These are phyloP conservation scores for Syrrhaptes paradoxus DNA, from an alignment of 2,113 vertebrate species.

Conservation along the genomic window DNA sequence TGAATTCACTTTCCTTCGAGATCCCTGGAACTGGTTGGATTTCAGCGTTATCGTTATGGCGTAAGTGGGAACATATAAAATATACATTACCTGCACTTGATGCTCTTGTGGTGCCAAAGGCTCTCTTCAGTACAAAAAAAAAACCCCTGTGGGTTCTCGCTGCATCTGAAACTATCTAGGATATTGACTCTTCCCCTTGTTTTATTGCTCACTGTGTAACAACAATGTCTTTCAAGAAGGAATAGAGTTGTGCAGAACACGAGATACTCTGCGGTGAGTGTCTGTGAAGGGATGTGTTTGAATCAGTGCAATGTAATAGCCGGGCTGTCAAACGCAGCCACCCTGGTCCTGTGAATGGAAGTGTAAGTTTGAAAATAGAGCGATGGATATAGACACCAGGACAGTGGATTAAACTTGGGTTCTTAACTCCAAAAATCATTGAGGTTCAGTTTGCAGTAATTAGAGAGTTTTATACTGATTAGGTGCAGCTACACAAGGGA, in stretches of 20 bases:
- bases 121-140: not conserved
- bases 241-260: not conserved
- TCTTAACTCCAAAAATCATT: not conserved
- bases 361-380: not conserved
- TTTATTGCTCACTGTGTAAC: not conserved
- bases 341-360: not conserved
- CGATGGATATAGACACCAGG: not conserved
- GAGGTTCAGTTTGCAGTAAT: not conserved
- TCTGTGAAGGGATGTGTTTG: not conserved
- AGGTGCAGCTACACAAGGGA: not conserved
- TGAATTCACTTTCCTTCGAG: constrained; percentile 92
- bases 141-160: not conserved
- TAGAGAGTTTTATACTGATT: not conserved
- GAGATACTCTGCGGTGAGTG: not conserved
- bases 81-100: not conserved
- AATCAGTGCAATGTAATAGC: not conserved
- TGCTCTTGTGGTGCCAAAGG: not conserved
- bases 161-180: not conserved
- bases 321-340: not conserved
- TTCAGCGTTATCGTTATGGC: constrained; percentile 92
- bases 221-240: not conserved
- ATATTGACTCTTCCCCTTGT: not conserved
- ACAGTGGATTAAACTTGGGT: not conserved
- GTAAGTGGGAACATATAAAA: constrained; percentile 77
- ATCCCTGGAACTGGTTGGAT: constrained; percentile 99